Evolutionary conservation across 2,113 vertebrate genomes (phyloP).

Genomic region (Zootoca vivipara): DNA sequence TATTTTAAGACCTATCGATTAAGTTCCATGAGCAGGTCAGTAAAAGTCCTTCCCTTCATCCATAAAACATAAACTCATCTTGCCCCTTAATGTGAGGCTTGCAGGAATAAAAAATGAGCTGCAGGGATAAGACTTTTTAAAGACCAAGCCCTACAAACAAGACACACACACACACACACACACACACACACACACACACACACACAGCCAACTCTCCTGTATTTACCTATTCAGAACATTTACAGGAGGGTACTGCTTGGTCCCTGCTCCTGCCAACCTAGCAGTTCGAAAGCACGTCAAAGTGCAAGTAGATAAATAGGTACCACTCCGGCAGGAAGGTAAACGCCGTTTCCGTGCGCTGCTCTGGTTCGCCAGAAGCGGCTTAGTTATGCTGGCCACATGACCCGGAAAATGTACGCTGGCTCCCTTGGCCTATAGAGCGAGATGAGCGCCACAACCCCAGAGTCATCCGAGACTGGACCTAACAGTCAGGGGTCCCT

Average conservation of each 20-base stretch:
- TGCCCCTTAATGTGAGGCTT: conserved; percentile 34
- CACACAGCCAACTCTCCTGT: not conserved
- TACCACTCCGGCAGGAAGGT: too few relatives aligned
- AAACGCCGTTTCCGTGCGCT: too few relatives aligned
- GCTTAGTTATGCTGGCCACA: too few relatives aligned
- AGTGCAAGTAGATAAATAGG: too few relatives aligned
- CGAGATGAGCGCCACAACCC: too few relatives aligned
- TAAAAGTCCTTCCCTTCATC: conserved; percentile 16
- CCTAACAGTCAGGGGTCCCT: too few relatives aligned
- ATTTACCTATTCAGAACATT: not conserved
- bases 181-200: not conserved
- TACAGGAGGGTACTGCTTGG: not conserved
- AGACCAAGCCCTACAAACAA: not conserved
- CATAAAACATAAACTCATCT: conserved; percentile 12
- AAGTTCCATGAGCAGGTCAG: conserved; percentile 6
- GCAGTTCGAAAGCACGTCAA: too few relatives aligned
- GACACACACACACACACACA: not conserved
- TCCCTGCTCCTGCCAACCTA: too few relatives aligned
- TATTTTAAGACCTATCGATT: conserved; percentile 27
- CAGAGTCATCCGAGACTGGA: too few relatives aligned
- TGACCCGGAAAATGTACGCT: too few relatives aligned
- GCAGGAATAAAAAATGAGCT: conserved; percentile 2
- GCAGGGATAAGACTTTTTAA: not conserved
- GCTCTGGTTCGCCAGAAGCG: too few relatives aligned
- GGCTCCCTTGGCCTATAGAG: too few relatives aligned